Evolutionary conservation across 2,113 vertebrate genomes (phyloP).

Genomic region (Acrocephalus arundinaceus): DNA sequence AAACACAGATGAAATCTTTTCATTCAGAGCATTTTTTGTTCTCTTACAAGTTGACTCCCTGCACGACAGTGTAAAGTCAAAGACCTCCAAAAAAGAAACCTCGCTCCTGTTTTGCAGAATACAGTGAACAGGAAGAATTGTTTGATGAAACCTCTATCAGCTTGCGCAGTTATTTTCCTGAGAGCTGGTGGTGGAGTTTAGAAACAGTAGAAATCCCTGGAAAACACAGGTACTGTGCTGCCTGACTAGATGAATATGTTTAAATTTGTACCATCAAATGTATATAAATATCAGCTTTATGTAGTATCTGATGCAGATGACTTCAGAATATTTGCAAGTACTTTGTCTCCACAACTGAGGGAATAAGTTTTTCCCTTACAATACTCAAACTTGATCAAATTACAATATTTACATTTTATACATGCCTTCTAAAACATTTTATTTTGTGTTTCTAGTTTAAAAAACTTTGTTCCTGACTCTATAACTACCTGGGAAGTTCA

Average conservation of each 20-base stretch:
- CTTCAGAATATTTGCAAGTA: background rate
- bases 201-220: conserved; percentile 24
- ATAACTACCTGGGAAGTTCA: conserved; percentile 88
- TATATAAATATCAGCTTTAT: background rate
- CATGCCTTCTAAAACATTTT: background rate
- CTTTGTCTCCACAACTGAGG: background rate
- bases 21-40: background rate
- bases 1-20: background rate
- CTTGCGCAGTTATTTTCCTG: conserved; percentile 75
- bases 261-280: background rate
- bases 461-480: conserved; percentile 72
- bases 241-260: background rate
- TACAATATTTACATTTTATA: background rate
- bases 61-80: background rate
- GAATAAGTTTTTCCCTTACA: background rate
- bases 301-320: background rate
- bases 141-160: conserved; percentile 42
- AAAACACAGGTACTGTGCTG: conserved; percentile 27
- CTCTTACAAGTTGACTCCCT: background rate
- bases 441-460: conserved; percentile 25
- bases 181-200: conserved; percentile 76
- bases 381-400: background rate
- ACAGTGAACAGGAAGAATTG: conserved; percentile 51
- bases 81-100: background rate
- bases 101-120: background rate